These are phyloP conservation scores for Sorex araneus DNA, from an alignment of 2,113 vertebrate species.

Conservation along the genomic window DNA sequence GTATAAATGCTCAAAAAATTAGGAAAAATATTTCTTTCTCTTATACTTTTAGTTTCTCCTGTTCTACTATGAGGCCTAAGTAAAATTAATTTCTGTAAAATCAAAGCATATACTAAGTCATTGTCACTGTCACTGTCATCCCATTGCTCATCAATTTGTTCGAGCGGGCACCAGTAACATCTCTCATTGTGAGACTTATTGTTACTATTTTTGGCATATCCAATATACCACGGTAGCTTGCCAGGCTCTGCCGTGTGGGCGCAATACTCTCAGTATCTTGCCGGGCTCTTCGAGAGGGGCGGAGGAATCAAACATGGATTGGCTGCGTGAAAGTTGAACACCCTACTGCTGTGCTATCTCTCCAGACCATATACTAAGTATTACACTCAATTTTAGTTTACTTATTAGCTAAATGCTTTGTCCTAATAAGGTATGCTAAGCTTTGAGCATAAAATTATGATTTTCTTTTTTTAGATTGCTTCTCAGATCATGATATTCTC, in stretches of 20 bases:
- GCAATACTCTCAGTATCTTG: too few species aligned
- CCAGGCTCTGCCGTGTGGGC: too few species aligned
- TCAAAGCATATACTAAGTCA: neutral
- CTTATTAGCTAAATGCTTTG: conserved; percentile 46
- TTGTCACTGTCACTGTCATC: too few species aligned
- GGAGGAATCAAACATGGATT: too few species aligned
- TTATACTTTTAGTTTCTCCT: conserved; percentile 15
- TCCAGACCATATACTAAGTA: neutral
- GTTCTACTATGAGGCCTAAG: neutral
- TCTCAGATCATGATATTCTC: conserved; percentile 13
- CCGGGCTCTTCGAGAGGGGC: too few species aligned
- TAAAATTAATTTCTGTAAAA: neutral
- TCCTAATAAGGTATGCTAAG: neutral
- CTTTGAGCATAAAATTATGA: conserved; percentile 35
- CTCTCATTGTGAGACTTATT: too few species aligned
- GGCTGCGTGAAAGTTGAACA: too few species aligned
- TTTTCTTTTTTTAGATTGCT: conserved; percentile 14
- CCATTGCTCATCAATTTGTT: too few species aligned
- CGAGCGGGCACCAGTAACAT: too few species aligned
- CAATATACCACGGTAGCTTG: too few species aligned
- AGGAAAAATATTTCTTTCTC: neutral
- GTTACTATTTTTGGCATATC: too few species aligned
- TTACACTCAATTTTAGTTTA: conserved; percentile 18
- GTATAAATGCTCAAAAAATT: neutral
- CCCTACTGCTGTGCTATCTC: too few species aligned